Evolutionary conservation across 2,113 vertebrate species (phyloP), one percentile per base, ranked within the genome.

Genomic region (Tenebrosternarchus preto): DNA sequence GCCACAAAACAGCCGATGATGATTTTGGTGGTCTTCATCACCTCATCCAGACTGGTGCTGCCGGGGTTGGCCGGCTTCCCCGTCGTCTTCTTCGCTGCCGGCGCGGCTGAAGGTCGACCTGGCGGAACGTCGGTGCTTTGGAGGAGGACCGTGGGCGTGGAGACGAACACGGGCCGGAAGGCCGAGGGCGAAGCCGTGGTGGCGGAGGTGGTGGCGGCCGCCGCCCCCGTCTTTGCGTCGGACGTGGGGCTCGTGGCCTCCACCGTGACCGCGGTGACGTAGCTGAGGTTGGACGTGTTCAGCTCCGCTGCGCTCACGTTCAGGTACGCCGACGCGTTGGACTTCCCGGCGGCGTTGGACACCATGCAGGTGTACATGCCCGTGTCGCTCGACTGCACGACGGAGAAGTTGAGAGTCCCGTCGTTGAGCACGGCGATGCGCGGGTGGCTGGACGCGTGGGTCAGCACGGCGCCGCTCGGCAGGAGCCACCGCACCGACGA

Each of bases 11-110:
- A 99, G 43, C 96, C 97, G 68, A 99, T 99, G 92, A 99, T 99
- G 88, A 99, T 99, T 88, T 99, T 99, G 74, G 97, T 99, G 88
- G 97, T 99, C 92, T 95, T 96, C 97, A 99, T 99, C 84, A 98
- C 96, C 90, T 99, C 98, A 74, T 99, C 98, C 85, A 99, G 83
- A 88, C 98, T 98, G 82, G 98, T 95, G 50, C 89, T 91, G 39
- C 85, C 90, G 7, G 90, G 77, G 77, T 88, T 91, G 75, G 94
- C 94, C 76, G 90, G 92, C 84, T 93, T 94, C 84, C 94, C 92
- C 33, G 91, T 94, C 17, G 89, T 92, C 66, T 90, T 80, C 80
- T 94, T 92, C 19, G 93, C 87, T 5, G 93, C 94, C 72, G 96
- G 94, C 1, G 88, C 90, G 11, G 90, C 89, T 33, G 92, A 90